Evolutionary conservation across 2,113 vertebrate genomes (phyloP).

Genomic region (Eulemur rufifrons): DNA sequence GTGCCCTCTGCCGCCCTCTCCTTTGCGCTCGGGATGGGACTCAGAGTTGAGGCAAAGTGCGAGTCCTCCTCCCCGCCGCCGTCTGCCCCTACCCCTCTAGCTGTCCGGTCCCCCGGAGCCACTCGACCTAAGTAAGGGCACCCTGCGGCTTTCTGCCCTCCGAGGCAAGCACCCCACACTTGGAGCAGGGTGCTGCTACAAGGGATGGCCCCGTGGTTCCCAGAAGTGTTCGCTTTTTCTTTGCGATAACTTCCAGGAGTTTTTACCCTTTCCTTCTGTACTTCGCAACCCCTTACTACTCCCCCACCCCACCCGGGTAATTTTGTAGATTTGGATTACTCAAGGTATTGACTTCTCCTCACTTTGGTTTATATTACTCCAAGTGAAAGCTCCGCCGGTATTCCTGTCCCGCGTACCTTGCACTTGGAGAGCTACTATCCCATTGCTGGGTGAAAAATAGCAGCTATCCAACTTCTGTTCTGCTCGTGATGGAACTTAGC

Average conservation of each 20-base stretch:
- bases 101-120: not conserved
- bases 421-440: slow-evolving; percentile 58
- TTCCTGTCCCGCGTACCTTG: slow-evolving; percentile 48
- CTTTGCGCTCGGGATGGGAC: slow-evolving; percentile 43
- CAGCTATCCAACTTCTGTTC: slow-evolving; percentile 61
- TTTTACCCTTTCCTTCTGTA: slow-evolving; percentile 48
- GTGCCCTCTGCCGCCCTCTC: slow-evolving; percentile 50
- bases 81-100: slow-evolving; percentile 44
- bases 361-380: slow-evolving; percentile 39
- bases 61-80: slow-evolving; percentile 50
- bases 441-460: slow-evolving; percentile 60
- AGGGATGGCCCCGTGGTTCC: not conserved
- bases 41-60: slow-evolving; percentile 72
- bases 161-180: not conserved
- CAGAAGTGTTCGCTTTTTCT: slow-evolving; percentile 58
- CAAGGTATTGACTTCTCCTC: slow-evolving; percentile 35
- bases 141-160: slow-evolving; percentile 35
- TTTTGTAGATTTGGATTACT: slow-evolving; percentile 13
- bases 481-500: slow-evolving; percentile 70
- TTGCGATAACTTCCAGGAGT: slow-evolving; percentile 70
- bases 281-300: not conserved
- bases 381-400: slow-evolving; percentile 1
- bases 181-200: slow-evolving; percentile 20
- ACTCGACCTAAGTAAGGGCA: not conserved
- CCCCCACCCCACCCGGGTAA: not conserved